A percentile compares a stretch with the other conserved stretches of the same genome.
phyloP scores from a whole-genome alignment of 2,888 invertebrate species.

The Aphidius colemani region DNA sequence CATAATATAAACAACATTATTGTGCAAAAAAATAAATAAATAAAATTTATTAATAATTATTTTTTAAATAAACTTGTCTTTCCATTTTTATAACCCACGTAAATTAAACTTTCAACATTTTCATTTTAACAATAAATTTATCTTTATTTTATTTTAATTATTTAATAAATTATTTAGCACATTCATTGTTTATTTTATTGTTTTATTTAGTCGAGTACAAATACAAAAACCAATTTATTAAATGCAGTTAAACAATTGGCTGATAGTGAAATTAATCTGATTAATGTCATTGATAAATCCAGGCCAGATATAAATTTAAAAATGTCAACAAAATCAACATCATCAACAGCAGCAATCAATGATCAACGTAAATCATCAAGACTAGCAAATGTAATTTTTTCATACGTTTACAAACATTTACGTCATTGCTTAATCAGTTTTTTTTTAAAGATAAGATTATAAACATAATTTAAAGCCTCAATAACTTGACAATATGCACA shows the following conservation, averaged over 20 bases:
- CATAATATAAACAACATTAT: not conserved
- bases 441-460: too few species aligned
- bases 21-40: too few species aligned
- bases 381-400: constrained; percentile 44
- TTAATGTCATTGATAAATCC: constrained; percentile 49
- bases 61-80: too few species aligned
- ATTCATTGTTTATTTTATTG: not conserved
- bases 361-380: constrained; percentile 41
- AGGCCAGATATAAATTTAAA: constrained; percentile 30
- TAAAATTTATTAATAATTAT: too few species aligned
- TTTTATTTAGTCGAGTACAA: constrained; percentile 43
- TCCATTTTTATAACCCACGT: too few species aligned
- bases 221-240: constrained; percentile 43
- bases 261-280: constrained; percentile 50
- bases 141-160: too few species aligned
- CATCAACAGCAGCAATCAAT: too few species aligned
- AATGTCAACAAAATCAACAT: constrained; percentile 37
- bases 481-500: not conserved
- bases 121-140: too few species aligned
- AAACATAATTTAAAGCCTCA: too few species aligned
- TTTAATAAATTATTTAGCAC: not conserved
- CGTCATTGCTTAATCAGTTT: constrained; percentile 5
- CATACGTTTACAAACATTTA: constrained; percentile 16
- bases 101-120: too few species aligned
- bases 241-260: constrained; percentile 51